These are phyloP conservation scores for Tipula vernalis DNA, from an alignment of 2,888 invertebrate genomes.

Conservation along the genomic window DNA sequence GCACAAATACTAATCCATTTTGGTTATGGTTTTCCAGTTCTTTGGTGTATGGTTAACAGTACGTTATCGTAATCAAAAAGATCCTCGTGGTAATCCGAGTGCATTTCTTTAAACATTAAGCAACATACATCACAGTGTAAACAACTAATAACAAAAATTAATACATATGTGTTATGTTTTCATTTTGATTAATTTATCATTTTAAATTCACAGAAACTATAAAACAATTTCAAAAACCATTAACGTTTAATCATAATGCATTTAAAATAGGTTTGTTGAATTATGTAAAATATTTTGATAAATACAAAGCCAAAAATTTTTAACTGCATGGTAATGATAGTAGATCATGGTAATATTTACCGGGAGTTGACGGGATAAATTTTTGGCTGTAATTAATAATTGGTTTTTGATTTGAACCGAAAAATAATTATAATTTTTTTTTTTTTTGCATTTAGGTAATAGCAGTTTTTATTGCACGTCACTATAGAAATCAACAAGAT, in stretches of 20 bases:
- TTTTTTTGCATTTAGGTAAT: conserved; percentile 49
- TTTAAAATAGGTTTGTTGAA: not conserved
- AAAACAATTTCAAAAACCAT: not conserved
- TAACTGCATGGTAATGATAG: not conserved
- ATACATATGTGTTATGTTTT: not conserved
- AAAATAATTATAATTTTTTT: conserved; percentile 8
- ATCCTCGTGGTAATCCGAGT: conserved; percentile 91
- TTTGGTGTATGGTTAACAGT: conserved; percentile 77
- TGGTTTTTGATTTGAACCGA: not conserved
- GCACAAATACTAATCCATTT: not conserved
- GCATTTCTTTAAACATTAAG: conserved; percentile 72
- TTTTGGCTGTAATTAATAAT: not conserved
- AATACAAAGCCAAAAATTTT: not conserved
- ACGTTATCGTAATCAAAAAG: conserved; percentile 96
- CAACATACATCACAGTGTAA: not conserved
- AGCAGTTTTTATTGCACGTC: conserved; percentile 67
- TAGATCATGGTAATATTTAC: not conserved
- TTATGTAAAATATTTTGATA: not conserved
- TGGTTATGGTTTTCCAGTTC: conserved; percentile 55
- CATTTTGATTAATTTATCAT: not conserved
- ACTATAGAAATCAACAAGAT: conserved; percentile 69
- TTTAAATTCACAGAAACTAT: not conserved
- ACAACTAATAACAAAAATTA: not conserved
- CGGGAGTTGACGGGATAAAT: not conserved
- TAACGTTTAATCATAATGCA: not conserved